These are phyloP conservation scores for Drosophila pseudotalamancana DNA, from an alignment of 2,888 invertebrate genomes.

Conservation along the genomic window DNA sequence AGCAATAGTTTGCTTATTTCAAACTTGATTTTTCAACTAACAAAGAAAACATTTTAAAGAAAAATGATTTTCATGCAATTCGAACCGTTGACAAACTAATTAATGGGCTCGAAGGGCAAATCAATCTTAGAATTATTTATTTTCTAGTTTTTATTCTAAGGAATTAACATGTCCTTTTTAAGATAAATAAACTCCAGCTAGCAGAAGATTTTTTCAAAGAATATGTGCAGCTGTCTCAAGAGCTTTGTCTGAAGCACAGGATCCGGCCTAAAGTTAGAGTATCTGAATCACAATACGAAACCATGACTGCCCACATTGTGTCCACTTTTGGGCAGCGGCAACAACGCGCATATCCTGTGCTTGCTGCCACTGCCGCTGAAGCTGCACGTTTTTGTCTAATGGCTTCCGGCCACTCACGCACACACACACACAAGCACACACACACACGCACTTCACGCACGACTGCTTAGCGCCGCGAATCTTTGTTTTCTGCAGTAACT, in stretches of 20 bases:
- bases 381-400: slow-evolving; percentile 77
- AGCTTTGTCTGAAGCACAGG: background rate
- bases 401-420: slow-evolving; percentile 66
- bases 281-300: slow-evolving; percentile 34
- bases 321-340: slow-evolving; percentile 73
- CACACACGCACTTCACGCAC: slow-evolving; percentile 70
- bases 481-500: slow-evolving; percentile 75
- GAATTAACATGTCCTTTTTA: too few relatives aligned
- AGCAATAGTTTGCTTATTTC: too few relatives aligned
- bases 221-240: too few relatives aligned
- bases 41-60: too few relatives aligned
- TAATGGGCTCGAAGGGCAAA: too few relatives aligned
- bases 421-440: background rate
- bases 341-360: slow-evolving; percentile 73
- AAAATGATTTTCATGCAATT: too few relatives aligned
- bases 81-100: too few relatives aligned
- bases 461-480: slow-evolving; percentile 74
- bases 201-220: too few relatives aligned
- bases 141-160: too few relatives aligned
- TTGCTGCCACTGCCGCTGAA: slow-evolving; percentile 40
- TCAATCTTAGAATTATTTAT: too few relatives aligned
- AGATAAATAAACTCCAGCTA: too few relatives aligned
- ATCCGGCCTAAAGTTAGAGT: background rate
- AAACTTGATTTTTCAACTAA: too few relatives aligned
- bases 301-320: slow-evolving; percentile 55